Percentiles rank a stretch among this genome's conserved stretches.
phyloP scores from a whole-genome alignment of 2,888 invertebrate species.

The Scaptodrosophila latifasciaeformis region DNA sequence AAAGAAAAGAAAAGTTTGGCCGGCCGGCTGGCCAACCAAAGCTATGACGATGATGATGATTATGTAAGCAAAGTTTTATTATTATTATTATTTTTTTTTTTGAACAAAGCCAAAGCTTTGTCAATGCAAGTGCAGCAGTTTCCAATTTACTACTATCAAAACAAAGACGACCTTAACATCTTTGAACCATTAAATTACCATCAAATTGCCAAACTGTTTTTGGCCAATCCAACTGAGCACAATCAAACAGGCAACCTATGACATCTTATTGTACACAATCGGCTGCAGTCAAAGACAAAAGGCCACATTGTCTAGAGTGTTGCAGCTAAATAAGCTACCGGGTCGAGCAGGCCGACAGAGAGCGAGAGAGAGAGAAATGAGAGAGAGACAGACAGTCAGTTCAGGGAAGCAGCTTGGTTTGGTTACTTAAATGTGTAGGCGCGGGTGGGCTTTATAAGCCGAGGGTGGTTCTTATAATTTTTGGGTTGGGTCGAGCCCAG shows the following conservation, averaged over 20 bases:
- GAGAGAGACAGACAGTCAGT: too few relatives aligned
- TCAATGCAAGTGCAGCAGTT: slow-evolving; percentile 1
- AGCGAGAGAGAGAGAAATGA: too few relatives aligned
- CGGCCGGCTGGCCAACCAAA: too few relatives aligned
- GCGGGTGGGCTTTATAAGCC: too few relatives aligned
- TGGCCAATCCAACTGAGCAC: not conserved
- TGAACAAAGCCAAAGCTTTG: not conserved
- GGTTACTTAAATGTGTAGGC: too few relatives aligned
- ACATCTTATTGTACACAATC: slow-evolving; percentile 24
- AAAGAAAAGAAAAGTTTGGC: not conserved
- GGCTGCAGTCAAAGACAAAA: not conserved
- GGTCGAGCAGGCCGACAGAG: too few relatives aligned
- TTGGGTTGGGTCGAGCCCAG: slow-evolving; percentile 9
- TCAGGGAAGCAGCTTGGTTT: too few relatives aligned
- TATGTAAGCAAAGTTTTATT: not conserved
- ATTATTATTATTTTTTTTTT: not conserved
- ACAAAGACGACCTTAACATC: not conserved
- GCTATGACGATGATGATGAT: too few relatives aligned
- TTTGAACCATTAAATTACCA: not conserved
- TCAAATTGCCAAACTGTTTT: slow-evolving; percentile 2
- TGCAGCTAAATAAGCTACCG: too few relatives aligned
- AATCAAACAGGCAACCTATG: slow-evolving; percentile 36
- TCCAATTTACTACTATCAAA: not conserved
- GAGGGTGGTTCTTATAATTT: too few relatives aligned
- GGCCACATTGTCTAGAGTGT: not conserved